Conservation (phyloP, 2,888 invertebrate genomes). For the Drosophila emarginata region DNA sequence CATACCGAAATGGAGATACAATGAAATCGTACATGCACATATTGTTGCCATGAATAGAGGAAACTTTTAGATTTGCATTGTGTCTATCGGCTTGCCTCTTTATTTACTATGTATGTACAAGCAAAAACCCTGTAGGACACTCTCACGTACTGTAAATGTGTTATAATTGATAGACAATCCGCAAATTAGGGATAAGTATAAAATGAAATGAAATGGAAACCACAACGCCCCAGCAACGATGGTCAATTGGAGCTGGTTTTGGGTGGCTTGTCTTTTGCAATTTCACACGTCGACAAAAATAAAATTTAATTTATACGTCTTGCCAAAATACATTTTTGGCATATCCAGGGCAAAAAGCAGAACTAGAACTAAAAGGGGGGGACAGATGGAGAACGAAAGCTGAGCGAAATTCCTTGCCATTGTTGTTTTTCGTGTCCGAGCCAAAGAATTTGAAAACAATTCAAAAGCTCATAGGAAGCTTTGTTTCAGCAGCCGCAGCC, state of each 20-base stretch:
- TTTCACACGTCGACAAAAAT: conserved; percentile 69
- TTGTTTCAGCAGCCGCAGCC: conserved; percentile 44
- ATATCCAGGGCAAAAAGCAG: background rate
- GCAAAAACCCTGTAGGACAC: background rate
- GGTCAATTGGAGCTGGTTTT: background rate
- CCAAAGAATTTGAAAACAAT: conserved; percentile 66
- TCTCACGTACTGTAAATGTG: conserved; percentile 10
- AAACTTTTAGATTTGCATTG: background rate
- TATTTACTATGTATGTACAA: background rate
- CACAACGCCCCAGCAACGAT: background rate
- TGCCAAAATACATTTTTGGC: conserved; percentile 59
- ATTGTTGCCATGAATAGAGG: background rate
- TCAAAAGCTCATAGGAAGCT: conserved; percentile 33
- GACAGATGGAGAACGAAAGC: background rate
- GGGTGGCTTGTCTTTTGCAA: conserved; percentile 49
- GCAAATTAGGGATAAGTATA: conserved; percentile 5
- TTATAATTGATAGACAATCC: conserved; percentile 18
- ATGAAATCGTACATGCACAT: background rate
- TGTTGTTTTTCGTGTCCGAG: conserved; percentile 45
- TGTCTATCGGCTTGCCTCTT: background rate
- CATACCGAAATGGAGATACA: no score
- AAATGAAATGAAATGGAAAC: background rate
- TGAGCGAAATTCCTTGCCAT: conserved; percentile 1
- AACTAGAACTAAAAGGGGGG: background rate
- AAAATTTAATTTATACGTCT: conserved; percentile 65